These are phyloP conservation scores for Drosophila sechellia DNA, from an alignment of 1,140 invertebrate species.

Conservation along the genomic window DNA sequence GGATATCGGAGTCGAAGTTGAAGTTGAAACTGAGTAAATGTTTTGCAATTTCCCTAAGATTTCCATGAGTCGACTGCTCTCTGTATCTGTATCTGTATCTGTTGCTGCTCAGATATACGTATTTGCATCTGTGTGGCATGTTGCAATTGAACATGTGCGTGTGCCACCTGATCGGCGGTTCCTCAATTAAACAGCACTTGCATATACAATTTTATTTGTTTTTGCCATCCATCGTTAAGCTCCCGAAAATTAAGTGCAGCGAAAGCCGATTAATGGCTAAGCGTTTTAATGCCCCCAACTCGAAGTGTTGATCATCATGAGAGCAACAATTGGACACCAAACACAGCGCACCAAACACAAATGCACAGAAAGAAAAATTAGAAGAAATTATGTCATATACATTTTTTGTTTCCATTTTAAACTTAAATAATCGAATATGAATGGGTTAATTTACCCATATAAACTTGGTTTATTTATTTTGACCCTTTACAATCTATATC, in stretches of 20 bases:
- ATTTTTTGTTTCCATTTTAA: no score
- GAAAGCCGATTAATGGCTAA: constrained; percentile 21
- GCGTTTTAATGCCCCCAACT: constrained; percentile 4
- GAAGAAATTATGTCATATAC: neutral
- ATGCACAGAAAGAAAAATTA: neutral
- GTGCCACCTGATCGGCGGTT: constrained; percentile 37
- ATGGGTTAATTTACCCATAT: no score
- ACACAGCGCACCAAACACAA: neutral
- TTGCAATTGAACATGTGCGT: constrained; percentile 33
- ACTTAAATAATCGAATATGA: no score
- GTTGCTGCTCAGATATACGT: neutral
- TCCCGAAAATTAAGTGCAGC: constrained; percentile 24
- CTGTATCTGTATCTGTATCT: neutral
- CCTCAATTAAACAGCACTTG: constrained; percentile 48
- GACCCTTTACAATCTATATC: no score
- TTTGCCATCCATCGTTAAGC: constrained; percentile 15
- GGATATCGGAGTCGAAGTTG: constrained; percentile 42
- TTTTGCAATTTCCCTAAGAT: constrained; percentile 54
- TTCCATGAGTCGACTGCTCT: constrained; percentile 20
- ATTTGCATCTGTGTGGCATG: constrained; percentile 3
- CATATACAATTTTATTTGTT: constrained; percentile 35
- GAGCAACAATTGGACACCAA: constrained; percentile 1
- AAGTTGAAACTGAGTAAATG: constrained; percentile 26
- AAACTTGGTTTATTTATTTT: no score
- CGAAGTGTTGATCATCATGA: constrained; percentile 31